Conservation (phyloP, 2,113 vertebrate genomes). For the Paracanthobrama guichenoti region DNA sequence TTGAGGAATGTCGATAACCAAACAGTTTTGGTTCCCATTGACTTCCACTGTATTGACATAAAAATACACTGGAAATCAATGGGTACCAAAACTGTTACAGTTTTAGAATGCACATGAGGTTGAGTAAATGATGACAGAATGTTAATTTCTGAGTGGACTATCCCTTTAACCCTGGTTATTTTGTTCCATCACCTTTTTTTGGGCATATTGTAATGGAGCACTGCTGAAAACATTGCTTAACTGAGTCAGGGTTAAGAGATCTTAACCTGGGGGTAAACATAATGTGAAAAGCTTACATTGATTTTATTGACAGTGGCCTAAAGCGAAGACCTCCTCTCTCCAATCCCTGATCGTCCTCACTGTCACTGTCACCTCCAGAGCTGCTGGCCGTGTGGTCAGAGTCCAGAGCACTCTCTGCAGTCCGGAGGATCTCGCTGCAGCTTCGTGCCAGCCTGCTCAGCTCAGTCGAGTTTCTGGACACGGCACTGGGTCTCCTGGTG, state of each 20-base stretch:
- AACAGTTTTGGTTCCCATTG: neutral
- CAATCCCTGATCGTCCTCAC: constrained; percentile 52
- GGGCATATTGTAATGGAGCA: neutral
- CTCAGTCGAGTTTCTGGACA: constrained; percentile 45
- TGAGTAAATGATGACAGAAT: neutral
- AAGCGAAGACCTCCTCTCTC: constrained; percentile 16
- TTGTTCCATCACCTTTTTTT: neutral
- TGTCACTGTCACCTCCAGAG: constrained; percentile 61
- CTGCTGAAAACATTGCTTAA: neutral
- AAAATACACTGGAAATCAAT: neutral
- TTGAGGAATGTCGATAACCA: neutral
- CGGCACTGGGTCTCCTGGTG: constrained; percentile 14
- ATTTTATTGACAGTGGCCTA: constrained; percentile 34
- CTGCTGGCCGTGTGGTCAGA: constrained; percentile 72
- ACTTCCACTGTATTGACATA: neutral
- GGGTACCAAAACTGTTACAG: neutral
- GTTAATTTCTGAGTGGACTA: neutral
- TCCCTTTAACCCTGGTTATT: neutral
- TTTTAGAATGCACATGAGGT: neutral
- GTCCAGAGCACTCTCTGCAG: constrained; percentile 67
- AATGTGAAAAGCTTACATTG: constrained; percentile 40
- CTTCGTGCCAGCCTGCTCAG: constrained; percentile 59
- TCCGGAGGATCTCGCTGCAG: constrained; percentile 63
- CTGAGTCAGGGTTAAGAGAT: neutral
- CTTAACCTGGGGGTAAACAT: neutral